phyloP scores from a whole-genome alignment of 2,888 invertebrate genomes.

The Sipha maydis region DNA sequence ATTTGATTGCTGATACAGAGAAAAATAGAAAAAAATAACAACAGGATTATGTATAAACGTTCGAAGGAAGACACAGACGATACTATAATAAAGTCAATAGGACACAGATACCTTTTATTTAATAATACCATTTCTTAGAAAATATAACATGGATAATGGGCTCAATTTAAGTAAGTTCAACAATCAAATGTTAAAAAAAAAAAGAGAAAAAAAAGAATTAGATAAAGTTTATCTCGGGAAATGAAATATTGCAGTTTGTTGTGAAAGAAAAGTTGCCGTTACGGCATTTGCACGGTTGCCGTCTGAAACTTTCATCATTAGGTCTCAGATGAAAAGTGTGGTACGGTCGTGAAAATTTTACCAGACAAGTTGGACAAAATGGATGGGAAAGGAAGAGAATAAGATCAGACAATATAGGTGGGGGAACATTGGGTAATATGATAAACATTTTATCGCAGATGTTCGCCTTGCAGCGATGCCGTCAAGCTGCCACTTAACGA shows the following conservation, averaged over 20 bases:
- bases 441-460: slow-evolving; percentile 61
- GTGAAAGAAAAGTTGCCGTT: slow-evolving; percentile 47
- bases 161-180: slow-evolving; percentile 26
- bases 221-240: slow-evolving; percentile 57
- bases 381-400: neutral
- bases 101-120: neutral
- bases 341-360: slow-evolving; percentile 42
- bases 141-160: slow-evolving; percentile 5
- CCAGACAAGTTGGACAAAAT: slow-evolving; percentile 36
- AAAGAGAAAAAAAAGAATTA: slow-evolving; percentile 24
- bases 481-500: slow-evolving; percentile 59
- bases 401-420: neutral
- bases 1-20: neutral
- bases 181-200: slow-evolving; percentile 29
- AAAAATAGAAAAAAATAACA: slow-evolving; percentile 2
- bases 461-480: slow-evolving; percentile 41
- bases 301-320: slow-evolving; percentile 58
- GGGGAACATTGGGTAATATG: slow-evolving; percentile 35
- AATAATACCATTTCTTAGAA: neutral
- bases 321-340: slow-evolving; percentile 13
- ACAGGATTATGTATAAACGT: neutral
- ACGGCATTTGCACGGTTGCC: slow-evolving; percentile 53
- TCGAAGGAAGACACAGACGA: neutral
- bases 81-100: neutral
- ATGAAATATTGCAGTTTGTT: slow-evolving; percentile 49